Conservation (phyloP, 2,113 vertebrate genomes). For the Bostrychus sinensis region DNA sequence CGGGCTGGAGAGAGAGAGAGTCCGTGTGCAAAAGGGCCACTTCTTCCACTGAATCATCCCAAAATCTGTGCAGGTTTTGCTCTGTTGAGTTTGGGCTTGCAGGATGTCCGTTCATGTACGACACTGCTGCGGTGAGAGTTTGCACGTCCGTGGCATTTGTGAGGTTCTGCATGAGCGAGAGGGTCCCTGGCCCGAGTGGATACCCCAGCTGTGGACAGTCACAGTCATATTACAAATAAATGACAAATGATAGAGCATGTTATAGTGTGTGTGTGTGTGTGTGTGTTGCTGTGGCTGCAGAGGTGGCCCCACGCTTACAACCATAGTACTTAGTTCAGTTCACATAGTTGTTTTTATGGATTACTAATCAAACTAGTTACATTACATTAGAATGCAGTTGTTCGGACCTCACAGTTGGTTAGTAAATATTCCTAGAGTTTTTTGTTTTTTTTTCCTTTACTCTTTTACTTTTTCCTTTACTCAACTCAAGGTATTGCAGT, state of each 20-base stretch:
- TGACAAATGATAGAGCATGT: conserved; percentile 58
- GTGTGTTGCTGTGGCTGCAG: neutral
- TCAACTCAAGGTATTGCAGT: too few species aligned
- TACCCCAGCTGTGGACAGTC: conserved; percentile 74
- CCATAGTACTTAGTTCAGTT: neutral
- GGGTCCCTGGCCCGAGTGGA: conserved; percentile 56
- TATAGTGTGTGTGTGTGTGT: conserved; percentile 13
- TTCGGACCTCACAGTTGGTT: too few species aligned
- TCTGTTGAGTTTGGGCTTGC: conserved; percentile 42
- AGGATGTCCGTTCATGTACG: conserved; percentile 45
- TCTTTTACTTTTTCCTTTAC: too few species aligned
- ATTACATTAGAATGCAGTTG: too few species aligned
- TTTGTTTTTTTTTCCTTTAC: too few species aligned
- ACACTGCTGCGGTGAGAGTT: conserved; percentile 29
- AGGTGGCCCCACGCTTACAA: neutral
- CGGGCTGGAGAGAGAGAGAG: conserved; percentile 52
- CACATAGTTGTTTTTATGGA: too few species aligned
- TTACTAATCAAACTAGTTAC: too few species aligned
- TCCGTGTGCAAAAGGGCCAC: conserved; percentile 26
- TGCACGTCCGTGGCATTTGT: conserved; percentile 49
- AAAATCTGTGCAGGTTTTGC: conserved; percentile 65
- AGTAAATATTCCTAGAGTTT: too few species aligned
- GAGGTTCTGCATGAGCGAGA: conserved; percentile 56
- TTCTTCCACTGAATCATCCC: conserved; percentile 66
- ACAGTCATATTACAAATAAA: conserved; percentile 66